A percentile compares a stretch with the other conserved stretches of the same genome.
Conservation (phyloP, 2,797 vertebrate species). For the Synanceia verrucosa region DNA sequence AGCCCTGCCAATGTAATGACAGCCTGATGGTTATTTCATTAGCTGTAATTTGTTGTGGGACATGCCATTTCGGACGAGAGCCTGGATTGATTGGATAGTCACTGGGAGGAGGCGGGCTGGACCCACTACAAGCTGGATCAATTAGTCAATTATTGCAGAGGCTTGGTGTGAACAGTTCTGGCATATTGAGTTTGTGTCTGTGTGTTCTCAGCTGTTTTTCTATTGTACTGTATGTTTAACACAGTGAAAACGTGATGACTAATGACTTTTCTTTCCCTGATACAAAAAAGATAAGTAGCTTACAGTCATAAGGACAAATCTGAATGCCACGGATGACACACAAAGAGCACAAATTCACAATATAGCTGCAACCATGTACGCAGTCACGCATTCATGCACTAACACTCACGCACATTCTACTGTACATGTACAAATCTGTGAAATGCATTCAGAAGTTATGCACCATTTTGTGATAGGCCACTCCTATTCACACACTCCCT, state of each 20-base stretch:
- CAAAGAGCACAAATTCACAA: background rate
- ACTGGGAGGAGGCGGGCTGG: slow-evolving; percentile 68
- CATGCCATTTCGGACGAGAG: slow-evolving; percentile 82
- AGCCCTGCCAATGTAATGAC: slow-evolving; percentile 78
- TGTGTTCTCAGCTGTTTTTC: slow-evolving; percentile 28
- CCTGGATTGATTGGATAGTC: slow-evolving; percentile 77
- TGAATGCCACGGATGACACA: background rate
- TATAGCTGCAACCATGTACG: background rate
- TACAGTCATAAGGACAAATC: background rate
- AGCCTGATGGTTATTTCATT: slow-evolving; percentile 86
- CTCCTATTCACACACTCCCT: background rate
- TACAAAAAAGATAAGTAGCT: background rate
- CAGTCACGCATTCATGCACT: background rate
- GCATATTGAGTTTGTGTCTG: slow-evolving; percentile 12
- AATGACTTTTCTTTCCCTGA: background rate
- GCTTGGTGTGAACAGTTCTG: slow-evolving; percentile 54
- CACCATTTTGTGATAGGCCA: background rate
- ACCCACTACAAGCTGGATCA: slow-evolving; percentile 67
- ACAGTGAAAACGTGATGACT: background rate
- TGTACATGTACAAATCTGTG: background rate
- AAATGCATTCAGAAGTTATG: background rate
- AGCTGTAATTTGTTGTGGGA: slow-evolving; percentile 85
- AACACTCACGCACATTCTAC: background rate
- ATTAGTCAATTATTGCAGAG: slow-evolving; percentile 70
- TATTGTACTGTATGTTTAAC: background rate